Percentiles rank a stretch among this genome's conserved stretches.
phyloP scores from a whole-genome alignment of 2,797 vertebrate genomes.

The Dallia pectoralis region DNA sequence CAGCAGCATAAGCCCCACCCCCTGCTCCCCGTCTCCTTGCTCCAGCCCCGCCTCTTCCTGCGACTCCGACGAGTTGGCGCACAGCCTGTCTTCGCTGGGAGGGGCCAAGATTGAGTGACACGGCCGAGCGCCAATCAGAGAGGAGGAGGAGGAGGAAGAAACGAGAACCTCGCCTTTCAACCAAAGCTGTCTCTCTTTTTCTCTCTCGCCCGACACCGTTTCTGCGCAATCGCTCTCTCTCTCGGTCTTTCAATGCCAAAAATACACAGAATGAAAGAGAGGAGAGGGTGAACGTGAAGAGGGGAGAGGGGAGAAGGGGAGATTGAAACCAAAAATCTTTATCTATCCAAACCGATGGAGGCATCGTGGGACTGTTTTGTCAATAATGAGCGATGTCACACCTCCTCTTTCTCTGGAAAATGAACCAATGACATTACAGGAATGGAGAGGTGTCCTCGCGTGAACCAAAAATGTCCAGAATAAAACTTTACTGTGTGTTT shows the following conservation, averaged over 20 bases:
- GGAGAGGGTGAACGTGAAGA: conserved; percentile 66
- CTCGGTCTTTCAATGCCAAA: conserved; percentile 80
- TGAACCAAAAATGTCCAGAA: conserved; percentile 77
- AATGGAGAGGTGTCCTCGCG: conserved; percentile 54
- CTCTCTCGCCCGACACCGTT: conserved; percentile 67
- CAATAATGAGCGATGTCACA: conserved; percentile 52
- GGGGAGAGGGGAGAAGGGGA: conserved; percentile 59
- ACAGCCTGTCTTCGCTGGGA: conserved; percentile 77
- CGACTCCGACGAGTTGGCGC: conserved; percentile 78
- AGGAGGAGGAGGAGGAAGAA: conserved; percentile 57
- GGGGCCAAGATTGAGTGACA: conserved; percentile 82
- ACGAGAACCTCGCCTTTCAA: conserved; percentile 73
- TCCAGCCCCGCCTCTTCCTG: conserved; percentile 79
- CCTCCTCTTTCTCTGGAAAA: conserved; percentile 59
- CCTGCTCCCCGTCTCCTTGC: conserved; percentile 80
- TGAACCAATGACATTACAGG: conserved; percentile 58
- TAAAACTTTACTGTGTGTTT: conserved; percentile 69
- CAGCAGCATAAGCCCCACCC: conserved; percentile 79
- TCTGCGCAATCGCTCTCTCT: conserved; percentile 60
- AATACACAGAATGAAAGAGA: conserved; percentile 79
- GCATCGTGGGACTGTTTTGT: conserved; percentile 68
- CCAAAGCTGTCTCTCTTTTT: conserved; percentile 78
- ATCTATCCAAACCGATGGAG: conserved; percentile 68
- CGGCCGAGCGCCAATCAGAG: conserved; percentile 67
- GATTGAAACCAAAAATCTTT: conserved; percentile 79